Conservation (phyloP, 35 echinoderm and acorn worm species). For the Chiridota heheva region DNA sequence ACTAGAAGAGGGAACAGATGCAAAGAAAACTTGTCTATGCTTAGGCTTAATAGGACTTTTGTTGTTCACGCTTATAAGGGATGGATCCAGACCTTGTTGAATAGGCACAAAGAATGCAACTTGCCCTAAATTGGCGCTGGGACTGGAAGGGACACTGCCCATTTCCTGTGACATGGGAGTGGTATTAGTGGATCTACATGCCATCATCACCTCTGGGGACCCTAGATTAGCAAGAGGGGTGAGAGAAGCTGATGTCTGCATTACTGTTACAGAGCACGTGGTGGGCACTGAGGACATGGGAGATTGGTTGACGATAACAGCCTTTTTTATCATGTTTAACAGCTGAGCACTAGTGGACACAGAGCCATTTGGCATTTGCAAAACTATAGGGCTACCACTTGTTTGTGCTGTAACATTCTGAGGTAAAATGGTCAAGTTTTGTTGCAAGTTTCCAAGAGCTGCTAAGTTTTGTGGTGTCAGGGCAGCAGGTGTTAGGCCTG, state of each 20-base stretch:
- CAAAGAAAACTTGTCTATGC: conserved; percentile 21
- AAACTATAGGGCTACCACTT: too few species aligned
- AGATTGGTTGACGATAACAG: too few species aligned
- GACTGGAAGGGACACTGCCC: conserved; percentile 37
- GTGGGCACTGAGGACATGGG: too few species aligned
- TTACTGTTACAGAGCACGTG: too few species aligned
- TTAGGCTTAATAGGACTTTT: conserved; percentile 45
- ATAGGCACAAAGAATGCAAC: conserved; percentile 38
- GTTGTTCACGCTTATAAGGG: conserved; percentile 39
- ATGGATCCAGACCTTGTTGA: conserved; percentile 30
- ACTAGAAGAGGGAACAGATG: background rate
- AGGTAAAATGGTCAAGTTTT: too few species aligned
- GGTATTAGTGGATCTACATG: conserved; percentile 24
- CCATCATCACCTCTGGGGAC: conserved; percentile 21
- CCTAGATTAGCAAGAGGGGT: conserved; percentile 34
- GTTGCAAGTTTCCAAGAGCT: too few species aligned
- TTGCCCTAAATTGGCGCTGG: background rate
- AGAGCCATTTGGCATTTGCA: too few species aligned
- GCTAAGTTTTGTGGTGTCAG: too few species aligned
- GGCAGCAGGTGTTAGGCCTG: too few species aligned
- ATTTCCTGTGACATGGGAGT: conserved; percentile 27
- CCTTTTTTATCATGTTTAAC: too few species aligned
- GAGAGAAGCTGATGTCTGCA: conserved; percentile 1
- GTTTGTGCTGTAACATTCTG: too few species aligned
- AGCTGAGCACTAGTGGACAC: too few species aligned